Evolutionary conservation across 1,140 invertebrate genomes (phyloP), one percentile per base, ranked within the genome.

Genomic region (Camponotus vicinus): DNA sequence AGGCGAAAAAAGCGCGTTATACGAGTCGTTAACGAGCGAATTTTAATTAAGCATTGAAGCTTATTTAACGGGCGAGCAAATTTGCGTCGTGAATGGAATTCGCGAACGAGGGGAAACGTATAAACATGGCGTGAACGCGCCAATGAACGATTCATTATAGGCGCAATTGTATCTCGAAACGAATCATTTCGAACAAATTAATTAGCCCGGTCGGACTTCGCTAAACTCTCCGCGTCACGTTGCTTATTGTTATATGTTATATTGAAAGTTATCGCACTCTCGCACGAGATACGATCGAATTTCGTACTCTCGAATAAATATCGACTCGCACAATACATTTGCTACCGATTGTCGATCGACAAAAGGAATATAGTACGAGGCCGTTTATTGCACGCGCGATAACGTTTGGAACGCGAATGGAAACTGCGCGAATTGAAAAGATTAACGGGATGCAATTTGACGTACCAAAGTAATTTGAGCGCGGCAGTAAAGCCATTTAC

Each of bases 161-260:
- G 45, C n/a, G 77, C 40, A 79, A 79, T 79, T 55, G 64, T 34
- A 55, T 67, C 64, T n/a, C 13, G 69, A 40, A 42, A 8, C 34
- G 13, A 55, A 55, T 34, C 27, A n/a, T 40, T 34, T 69, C 34
- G 45, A 40, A 45, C 32, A 37, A 55, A 79, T 79, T 69, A 79
- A 69, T 79, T 79, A 27, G 40, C 57, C 75, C n/a, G 63, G 7
- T n/a, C 15, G 45, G n/a, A 27, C 64, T 45, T 13, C 4, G 45
- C 21, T 77, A 63, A 77, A 55, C 27, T 27, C 52, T 69, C 66
- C 7, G 15, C n/a, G 42, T 79, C 67, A 67, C 27, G 27, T 79
- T 66, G 27, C 5, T 79, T n/a, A 61, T 76, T 59, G 13, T 40
- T 61, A 34, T 27, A 1, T 27, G 27, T 27, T 75, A 21, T 21